A percentile compares a stretch with the other conserved stretches of the same genome.
Evolutionary conservation across 35 echinoderm and acorn worm genomes (phyloP).

Genomic region (Apostichopus japonicus): DNA sequence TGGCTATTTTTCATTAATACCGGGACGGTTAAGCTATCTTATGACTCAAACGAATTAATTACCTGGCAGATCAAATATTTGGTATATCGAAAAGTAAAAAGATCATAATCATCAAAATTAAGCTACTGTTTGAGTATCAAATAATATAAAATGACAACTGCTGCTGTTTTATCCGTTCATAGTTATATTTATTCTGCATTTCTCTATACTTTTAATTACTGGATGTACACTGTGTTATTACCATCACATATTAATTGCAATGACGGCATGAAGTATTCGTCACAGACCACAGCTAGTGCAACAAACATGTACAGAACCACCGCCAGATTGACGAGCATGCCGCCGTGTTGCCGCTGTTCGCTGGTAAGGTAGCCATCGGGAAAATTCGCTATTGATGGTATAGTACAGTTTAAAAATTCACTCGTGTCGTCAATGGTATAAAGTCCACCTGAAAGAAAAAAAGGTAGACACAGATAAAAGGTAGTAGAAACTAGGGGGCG

Average conservation of each 20-base stretch:
- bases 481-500: too few relatives aligned
- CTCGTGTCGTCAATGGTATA: neutral
- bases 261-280: conserved; percentile 52
- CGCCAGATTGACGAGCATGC: neutral
- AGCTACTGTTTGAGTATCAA: too few relatives aligned
- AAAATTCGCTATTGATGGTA: conserved; percentile 45
- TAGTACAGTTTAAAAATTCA: conserved; percentile 29
- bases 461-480: too few relatives aligned
- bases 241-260: conserved; percentile 51
- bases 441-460: neutral
- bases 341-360: neutral
- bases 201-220: too few relatives aligned
- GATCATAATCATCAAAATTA: too few relatives aligned
- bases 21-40: too few relatives aligned
- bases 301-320: conserved; percentile 49
- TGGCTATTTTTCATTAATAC: neutral
- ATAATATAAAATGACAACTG: too few relatives aligned
- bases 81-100: too few relatives aligned
- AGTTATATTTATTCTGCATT: too few relatives aligned
- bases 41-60: too few relatives aligned
- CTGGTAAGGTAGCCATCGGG: conserved; percentile 9
- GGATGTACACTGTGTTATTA: neutral
- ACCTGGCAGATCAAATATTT: too few relatives aligned
- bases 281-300: conserved; percentile 42
- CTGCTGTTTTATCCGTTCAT: too few relatives aligned